These are phyloP conservation scores for Alethe castanea DNA, from an alignment of 2,113 vertebrate genomes.

Conservation along the genomic window DNA sequence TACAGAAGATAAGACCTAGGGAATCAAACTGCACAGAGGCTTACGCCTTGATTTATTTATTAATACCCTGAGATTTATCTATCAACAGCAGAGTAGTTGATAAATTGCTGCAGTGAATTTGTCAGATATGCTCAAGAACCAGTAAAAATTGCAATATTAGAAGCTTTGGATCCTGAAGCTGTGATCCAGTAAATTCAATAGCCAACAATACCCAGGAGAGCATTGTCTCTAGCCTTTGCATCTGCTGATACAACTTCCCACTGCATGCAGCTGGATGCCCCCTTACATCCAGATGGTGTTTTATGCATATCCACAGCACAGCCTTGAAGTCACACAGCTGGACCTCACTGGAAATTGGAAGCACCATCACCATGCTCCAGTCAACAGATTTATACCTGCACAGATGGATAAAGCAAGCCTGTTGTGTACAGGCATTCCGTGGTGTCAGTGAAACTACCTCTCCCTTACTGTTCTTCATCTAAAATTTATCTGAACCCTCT, in stretches of 20 bases:
- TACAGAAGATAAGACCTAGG: neutral
- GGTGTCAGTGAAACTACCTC: neutral
- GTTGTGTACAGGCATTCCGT: neutral
- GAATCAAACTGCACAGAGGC: neutral
- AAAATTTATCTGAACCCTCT: neutral
- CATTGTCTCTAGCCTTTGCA: neutral
- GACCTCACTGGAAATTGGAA: neutral
- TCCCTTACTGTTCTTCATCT: fast-evolving
- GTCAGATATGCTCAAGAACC: neutral
- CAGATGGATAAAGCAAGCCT: neutral
- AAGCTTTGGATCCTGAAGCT: neutral
- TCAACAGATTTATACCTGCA: neutral
- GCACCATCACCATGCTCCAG: neutral
- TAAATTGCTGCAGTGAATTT: neutral
- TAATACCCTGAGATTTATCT: neutral
- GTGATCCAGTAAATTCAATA: neutral
- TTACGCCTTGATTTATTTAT: neutral
- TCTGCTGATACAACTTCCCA: neutral
- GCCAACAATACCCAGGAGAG: neutral
- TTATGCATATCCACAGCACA: neutral
- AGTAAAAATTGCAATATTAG: neutral
- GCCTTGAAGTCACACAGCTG: neutral
- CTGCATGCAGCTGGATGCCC: neutral
- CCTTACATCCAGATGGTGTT: neutral
- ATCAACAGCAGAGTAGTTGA: neutral